A percentile compares a stretch with the other conserved stretches of the same genome.
phyloP scores from a whole-genome alignment of 2,888 invertebrate genomes.

The Heteromurus nitidus region DNA sequence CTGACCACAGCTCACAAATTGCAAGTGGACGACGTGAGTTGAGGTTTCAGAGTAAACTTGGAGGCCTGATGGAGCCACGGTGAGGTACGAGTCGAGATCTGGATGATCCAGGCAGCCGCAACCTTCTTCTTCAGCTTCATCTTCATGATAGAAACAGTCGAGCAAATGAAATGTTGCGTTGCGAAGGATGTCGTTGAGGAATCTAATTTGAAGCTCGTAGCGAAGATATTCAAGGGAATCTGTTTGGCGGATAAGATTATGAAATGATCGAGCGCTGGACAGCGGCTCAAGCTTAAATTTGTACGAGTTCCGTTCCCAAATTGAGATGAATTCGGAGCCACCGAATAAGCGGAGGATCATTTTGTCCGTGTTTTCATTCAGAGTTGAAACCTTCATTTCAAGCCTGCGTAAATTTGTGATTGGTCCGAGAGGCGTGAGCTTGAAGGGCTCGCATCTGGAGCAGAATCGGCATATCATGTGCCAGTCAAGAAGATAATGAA shows the following conservation, averaged over 20 bases:
- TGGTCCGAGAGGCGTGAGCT: too few species aligned
- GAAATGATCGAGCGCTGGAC: background rate
- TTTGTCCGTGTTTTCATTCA: too few species aligned
- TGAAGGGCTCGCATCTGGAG: too few species aligned
- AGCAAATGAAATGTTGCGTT: background rate
- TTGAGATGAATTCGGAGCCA: too few species aligned
- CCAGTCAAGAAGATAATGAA: too few species aligned
- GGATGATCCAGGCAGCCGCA: background rate
- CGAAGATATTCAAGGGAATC: background rate
- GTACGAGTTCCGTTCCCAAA: background rate
- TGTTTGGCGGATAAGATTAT: background rate
- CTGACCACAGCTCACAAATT: conserved; percentile 7
- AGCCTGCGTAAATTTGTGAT: too few species aligned
- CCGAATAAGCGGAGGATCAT: too few species aligned
- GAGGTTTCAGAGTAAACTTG: background rate
- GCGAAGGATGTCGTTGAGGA: background rate
- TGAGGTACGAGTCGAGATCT: background rate
- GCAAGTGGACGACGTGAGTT: background rate
- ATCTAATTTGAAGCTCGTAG: background rate
- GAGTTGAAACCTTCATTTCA: too few species aligned
- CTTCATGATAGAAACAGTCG: background rate
- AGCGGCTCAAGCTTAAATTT: too few species aligned
- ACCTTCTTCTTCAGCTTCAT: too few species aligned
- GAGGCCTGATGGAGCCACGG: background rate
- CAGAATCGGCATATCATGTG: too few species aligned